Evolutionary conservation across 2,888 invertebrate genomes (phyloP).

Genomic region (Stomorhina lunata): DNA sequence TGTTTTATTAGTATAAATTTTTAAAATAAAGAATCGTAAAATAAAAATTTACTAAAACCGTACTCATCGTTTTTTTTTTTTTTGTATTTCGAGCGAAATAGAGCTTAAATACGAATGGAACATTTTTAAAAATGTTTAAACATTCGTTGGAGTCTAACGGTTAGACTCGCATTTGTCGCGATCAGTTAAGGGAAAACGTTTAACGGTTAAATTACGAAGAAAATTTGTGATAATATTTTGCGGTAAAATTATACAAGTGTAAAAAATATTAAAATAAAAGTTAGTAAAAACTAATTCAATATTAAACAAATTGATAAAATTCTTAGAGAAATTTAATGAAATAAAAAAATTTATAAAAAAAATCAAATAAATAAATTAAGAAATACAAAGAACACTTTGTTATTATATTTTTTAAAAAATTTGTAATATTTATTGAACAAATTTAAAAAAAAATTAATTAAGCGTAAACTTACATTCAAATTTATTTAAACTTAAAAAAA

Average conservation of each 20-base stretch:
- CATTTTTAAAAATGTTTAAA: conserved; percentile 31
- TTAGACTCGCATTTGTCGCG: not conserved
- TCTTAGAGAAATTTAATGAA: not conserved
- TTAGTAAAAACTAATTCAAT: not conserved
- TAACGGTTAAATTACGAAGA: not conserved
- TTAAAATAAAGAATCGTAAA: not conserved
- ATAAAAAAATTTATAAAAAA: not conserved
- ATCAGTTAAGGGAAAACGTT: conserved; percentile 21
- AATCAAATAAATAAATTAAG: too few relatives aligned
- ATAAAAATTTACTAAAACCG: not conserved
- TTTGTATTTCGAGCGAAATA: conserved; percentile 55
- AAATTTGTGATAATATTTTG: not conserved
- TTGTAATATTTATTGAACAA: too few relatives aligned
- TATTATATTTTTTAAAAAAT: too few relatives aligned
- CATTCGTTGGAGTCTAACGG: not conserved
- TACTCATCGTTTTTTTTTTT: conserved; percentile 12
- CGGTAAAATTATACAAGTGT: not conserved
- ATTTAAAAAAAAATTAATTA: too few relatives aligned
- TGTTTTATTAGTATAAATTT: conserved; percentile 1
- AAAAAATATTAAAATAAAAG: not conserved
- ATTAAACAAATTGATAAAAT: not conserved
- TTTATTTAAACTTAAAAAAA: too few relatives aligned
- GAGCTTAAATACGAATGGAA: conserved; percentile 53
- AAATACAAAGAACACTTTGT: too few relatives aligned
- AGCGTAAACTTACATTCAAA: too few relatives aligned